Conservation (phyloP, 2,113 vertebrate species). For the Emydura subglobosa region DNA sequence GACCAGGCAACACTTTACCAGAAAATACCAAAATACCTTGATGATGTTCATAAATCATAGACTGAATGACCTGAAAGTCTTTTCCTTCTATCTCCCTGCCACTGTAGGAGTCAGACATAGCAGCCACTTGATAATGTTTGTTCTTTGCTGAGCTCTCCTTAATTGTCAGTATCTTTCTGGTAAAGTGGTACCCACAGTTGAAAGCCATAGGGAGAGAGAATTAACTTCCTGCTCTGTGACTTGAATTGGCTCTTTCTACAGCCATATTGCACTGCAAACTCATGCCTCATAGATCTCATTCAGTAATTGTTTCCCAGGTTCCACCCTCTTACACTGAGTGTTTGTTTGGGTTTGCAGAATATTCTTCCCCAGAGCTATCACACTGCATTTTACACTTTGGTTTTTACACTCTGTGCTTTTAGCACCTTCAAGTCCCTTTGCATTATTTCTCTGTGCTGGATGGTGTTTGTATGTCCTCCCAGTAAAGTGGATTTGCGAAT, state of each 20-base stretch:
- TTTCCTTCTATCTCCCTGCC: not conserved
- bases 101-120: not conserved
- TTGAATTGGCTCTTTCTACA: slow-evolving; percentile 13
- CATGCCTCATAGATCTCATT: not conserved
- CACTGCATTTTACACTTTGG: not conserved
- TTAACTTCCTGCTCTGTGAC: not conserved
- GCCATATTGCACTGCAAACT: slow-evolving; percentile 2
- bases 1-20: not conserved
- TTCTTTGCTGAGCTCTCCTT: not conserved
- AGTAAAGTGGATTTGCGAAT: not conserved
- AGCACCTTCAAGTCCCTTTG: not conserved
- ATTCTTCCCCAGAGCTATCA: not conserved
- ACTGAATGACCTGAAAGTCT: not conserved
- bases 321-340: not conserved
- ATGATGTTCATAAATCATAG: not conserved
- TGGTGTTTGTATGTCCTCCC: not conserved
- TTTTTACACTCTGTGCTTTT: not conserved
- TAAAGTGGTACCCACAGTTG: not conserved
- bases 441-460: not conserved
- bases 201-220: not conserved
- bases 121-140: not conserved
- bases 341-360: not conserved
- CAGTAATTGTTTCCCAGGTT: not conserved
- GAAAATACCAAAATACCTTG: not conserved
- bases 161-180: not conserved